phyloP scores from a whole-genome alignment of 2,797 vertebrate species.

The Sylvia borin region DNA sequence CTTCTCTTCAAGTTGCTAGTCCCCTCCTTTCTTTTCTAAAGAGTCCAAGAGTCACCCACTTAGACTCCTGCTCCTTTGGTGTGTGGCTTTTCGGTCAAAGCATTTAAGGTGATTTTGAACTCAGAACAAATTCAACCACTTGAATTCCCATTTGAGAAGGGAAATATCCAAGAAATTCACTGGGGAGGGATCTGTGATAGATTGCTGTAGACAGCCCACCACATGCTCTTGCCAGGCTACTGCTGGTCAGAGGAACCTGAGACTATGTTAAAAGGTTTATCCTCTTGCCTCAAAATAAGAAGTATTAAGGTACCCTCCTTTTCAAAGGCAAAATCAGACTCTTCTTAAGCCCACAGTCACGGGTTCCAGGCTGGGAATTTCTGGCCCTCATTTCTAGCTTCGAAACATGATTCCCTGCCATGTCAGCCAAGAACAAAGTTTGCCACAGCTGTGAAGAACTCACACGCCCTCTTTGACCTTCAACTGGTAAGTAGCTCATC shows the following conservation, averaged over 20 bases:
- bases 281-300: background rate
- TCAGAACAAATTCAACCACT: background rate
- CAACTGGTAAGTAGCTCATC: background rate
- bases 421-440: background rate
- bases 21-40: background rate
- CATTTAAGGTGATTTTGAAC: background rate
- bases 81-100: background rate
- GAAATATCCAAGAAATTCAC: background rate
- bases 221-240: background rate
- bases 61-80: background rate
- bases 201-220: background rate
- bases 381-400: background rate
- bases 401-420: background rate
- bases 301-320: background rate
- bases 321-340: background rate
- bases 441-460: background rate
- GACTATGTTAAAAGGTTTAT: background rate
- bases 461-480: background rate
- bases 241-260: background rate
- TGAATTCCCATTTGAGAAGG: background rate
- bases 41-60: background rate
- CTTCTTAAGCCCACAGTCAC: background rate
- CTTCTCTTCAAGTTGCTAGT: background rate
- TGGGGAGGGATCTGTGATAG: background rate
- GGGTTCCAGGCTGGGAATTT: background rate